Conservation (phyloP, 64 coral and sea anemone genomes). For the Pocillopora damicornis region DNA sequence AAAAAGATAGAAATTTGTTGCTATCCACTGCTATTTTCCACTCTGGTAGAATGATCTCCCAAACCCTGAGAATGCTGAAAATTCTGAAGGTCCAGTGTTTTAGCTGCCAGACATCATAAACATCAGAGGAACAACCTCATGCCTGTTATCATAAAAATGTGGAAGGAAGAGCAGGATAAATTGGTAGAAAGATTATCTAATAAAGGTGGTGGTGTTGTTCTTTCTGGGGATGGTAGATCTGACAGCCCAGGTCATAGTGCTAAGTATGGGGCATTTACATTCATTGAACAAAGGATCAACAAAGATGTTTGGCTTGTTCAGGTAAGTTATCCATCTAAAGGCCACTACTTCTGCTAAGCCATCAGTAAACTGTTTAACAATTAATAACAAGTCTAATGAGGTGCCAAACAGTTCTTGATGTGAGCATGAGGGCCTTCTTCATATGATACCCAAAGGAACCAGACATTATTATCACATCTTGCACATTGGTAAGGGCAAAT, state of each 20-base stretch:
- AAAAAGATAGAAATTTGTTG: not conserved
- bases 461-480: conserved; percentile 11
- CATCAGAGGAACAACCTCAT: not conserved
- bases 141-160: not conserved
- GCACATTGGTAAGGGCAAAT: conserved; percentile 14
- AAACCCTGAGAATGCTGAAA: not conserved
- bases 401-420: conserved; percentile 35
- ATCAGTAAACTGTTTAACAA: not conserved
- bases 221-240: conserved; percentile 4
- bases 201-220: not conserved
- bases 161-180: not conserved
- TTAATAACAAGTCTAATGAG: conserved; percentile 14
- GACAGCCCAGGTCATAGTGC: not conserved
- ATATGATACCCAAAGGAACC: not conserved
- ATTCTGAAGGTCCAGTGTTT: conserved; percentile 16
- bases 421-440: conserved; percentile 20
- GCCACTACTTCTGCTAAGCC: not conserved
- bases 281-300: too few species aligned
- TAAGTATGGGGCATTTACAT: too few species aligned
- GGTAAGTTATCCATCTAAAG: not conserved
- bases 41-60: not conserved
- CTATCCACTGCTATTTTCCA: not conserved
- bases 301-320: not conserved
- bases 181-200: not conserved
- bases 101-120: not conserved